Conservation (phyloP, 2,113 vertebrate species). For the Pachyramphus minor region DNA sequence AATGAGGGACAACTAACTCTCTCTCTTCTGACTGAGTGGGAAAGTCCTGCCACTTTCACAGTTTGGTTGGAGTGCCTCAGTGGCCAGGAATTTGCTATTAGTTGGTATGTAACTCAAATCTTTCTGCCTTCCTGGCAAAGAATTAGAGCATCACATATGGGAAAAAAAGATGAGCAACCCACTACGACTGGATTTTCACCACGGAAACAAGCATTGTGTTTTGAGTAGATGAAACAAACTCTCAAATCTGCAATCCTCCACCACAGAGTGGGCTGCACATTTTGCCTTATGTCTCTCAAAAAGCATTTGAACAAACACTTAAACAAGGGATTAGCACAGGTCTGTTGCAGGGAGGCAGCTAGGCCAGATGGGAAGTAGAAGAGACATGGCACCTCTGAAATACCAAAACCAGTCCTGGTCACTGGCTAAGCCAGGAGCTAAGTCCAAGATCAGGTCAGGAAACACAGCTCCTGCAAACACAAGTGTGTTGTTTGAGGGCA, state of each 20-base stretch:
- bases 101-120: neutral
- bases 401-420: neutral
- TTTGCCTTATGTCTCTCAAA: neutral
- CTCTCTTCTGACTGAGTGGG: neutral
- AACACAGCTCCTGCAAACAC: neutral
- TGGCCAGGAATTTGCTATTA: neutral
- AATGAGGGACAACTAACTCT: neutral
- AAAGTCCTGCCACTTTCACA: neutral
- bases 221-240: neutral
- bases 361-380: neutral
- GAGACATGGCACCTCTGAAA: neutral
- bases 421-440: neutral
- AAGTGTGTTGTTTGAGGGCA: neutral
- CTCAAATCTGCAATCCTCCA: neutral
- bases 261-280: neutral
- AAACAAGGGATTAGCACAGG: neutral
- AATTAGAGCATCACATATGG: neutral
- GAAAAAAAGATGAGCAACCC: neutral
- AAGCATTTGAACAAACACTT: neutral
- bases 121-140: neutral
- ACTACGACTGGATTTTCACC: neutral
- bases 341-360: neutral
- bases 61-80: neutral
- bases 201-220: rapidly evolving
- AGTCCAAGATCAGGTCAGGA: neutral